Evolutionary conservation across 1,140 invertebrate genomes (phyloP).

Genomic region (Chymomyza costata): DNA sequence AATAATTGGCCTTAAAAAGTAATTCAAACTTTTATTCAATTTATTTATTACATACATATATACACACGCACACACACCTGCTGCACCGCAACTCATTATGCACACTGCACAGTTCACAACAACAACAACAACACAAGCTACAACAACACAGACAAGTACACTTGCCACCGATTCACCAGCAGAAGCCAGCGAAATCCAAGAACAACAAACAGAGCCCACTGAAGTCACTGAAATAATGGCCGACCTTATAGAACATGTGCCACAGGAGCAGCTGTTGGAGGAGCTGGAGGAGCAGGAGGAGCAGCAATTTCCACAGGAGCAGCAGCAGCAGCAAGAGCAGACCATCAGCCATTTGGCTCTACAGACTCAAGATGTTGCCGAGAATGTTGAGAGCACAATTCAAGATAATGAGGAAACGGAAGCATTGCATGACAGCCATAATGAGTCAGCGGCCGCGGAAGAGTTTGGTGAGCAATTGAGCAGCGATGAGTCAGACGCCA

Average conservation of each 20-base stretch:
- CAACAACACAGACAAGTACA: slow-evolving; percentile 26
- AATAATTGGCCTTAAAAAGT: slow-evolving; percentile 34
- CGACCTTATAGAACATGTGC: slow-evolving; percentile 17
- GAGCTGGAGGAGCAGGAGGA: neutral
- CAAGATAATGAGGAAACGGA: slow-evolving; percentile 46
- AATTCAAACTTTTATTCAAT: slow-evolving; percentile 52
- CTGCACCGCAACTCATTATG: slow-evolving; percentile 30
- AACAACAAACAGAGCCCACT: slow-evolving; percentile 26
- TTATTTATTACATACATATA: slow-evolving; percentile 51
- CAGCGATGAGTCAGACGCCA: no score
- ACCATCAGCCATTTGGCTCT: slow-evolving; percentile 6
- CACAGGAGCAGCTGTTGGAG: neutral
- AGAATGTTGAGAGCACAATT: slow-evolving; percentile 21
- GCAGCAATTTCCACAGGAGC: no score
- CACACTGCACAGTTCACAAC: slow-evolving; percentile 38
- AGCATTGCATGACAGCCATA: slow-evolving; percentile 38
- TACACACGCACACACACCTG: no score
- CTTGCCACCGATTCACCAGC: slow-evolving; percentile 29
- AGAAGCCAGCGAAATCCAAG: slow-evolving; percentile 26
- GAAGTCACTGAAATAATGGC: slow-evolving; percentile 29
- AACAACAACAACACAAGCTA: slow-evolving; percentile 31
- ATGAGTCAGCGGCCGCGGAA: slow-evolving; percentile 32
- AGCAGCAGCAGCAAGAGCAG: slow-evolving; percentile 19
- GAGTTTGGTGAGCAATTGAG: slow-evolving; percentile 4
- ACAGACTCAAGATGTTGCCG: neutral